Evolutionary conservation across 2,888 invertebrate species (phyloP), one percentile per base, ranked within the genome.

Genomic region (Phengaris alcon): DNA sequence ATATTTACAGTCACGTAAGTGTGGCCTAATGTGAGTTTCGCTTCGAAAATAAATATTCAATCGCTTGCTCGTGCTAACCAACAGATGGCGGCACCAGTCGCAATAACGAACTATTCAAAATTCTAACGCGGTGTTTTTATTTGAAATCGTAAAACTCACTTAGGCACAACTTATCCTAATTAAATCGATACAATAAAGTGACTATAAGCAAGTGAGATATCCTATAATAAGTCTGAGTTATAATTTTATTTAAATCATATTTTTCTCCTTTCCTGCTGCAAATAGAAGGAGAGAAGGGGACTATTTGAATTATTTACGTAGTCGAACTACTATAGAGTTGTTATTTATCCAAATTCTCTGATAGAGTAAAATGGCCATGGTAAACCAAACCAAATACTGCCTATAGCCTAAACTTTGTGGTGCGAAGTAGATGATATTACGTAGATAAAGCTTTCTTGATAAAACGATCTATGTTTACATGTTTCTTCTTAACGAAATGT

Each of bases 201-300:
- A 64, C 64, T 54, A 51, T 72, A 48, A 75, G 52, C 77, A 79
- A 80, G 82, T 82, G 83, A 81, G 82, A 81, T 75, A 72, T 83
- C 80, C 79, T 35, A 35, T 79, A 78, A 78, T 77, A 79, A 77
- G 81, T 82, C 77, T 83, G 80, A 82, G 80, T 80, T 80, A 82
- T 80, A 78, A 81, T 82, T 82, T 83, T 84, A 83, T 83, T 84
- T 84, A 83, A 82, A 82, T 83, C 82, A 83, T 75, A 75, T 87
- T 86, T 87, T 87, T 86, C 86, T 86, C 86, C 90, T 93, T 93
- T 91, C 87, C 89, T 88, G 93, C 93, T 90, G 93, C 93, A 81
- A 85, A 80, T 80, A 87, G 87, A 87, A 89, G 92, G 91, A 90
- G 91, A 90, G 87, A 91, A 91, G 89, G 93, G 90, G 88, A 88